A percentile compares a stretch with the other conserved stretches of the same genome.
Conservation (phyloP, 1,140 invertebrate species). For the Ylistrum balloti region DNA sequence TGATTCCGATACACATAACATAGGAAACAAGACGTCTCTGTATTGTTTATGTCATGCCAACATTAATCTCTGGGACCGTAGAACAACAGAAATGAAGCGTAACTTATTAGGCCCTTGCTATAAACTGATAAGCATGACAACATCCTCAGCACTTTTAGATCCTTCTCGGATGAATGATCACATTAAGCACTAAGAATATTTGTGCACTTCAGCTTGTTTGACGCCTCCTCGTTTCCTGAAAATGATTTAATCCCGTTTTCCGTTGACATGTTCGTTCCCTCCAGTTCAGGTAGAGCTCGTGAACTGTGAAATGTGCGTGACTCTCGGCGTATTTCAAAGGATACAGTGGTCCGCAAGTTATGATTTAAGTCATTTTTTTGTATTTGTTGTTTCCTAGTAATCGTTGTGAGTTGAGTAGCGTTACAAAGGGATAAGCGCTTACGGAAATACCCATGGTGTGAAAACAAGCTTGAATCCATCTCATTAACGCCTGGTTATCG, state of each 20-base stretch:
- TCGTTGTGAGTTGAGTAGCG: slow-evolving; percentile 17
- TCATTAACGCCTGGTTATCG: background rate
- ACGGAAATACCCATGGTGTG: slow-evolving; percentile 25
- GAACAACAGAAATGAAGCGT: background rate
- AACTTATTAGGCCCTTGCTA: background rate
- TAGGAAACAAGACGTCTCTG: too few species aligned
- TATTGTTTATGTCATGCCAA: background rate
- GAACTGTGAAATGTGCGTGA: slow-evolving; percentile 25
- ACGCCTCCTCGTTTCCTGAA: background rate
- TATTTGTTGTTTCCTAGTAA: background rate
- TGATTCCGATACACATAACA: too few species aligned
- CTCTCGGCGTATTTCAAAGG: background rate
- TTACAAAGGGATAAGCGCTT: background rate
- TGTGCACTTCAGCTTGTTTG: background rate
- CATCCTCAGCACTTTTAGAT: background rate
- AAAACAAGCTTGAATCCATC: background rate
- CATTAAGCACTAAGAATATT: background rate
- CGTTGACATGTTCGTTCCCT: slow-evolving; percentile 9
- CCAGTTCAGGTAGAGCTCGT: background rate
- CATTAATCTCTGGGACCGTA: background rate
- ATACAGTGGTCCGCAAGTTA: background rate
- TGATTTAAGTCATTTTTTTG: slow-evolving; percentile 26
- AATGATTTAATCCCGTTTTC: slow-evolving; percentile 8
- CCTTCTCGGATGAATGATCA: background rate
- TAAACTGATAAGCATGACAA: background rate